Evolutionary conservation across 2,888 invertebrate genomes (phyloP).

Genomic region (Papilio protenor): DNA sequence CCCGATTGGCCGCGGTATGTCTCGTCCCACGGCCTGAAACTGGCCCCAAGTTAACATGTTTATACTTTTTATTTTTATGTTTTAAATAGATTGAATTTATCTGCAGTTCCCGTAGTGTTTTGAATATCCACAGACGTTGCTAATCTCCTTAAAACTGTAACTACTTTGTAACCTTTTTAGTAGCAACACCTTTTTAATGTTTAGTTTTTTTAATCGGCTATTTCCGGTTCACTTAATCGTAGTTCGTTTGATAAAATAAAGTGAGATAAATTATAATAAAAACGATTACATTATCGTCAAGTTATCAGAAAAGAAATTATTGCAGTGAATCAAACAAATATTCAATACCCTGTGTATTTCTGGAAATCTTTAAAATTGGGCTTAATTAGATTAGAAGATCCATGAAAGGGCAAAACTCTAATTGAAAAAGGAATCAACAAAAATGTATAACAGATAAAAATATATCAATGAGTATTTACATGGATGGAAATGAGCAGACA

Average conservation of each 20-base stretch:
- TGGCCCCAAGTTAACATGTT: conserved; percentile 46
- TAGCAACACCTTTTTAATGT: too few relatives aligned
- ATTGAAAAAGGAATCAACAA: neutral
- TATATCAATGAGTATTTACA: neutral
- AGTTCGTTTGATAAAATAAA: too few relatives aligned
- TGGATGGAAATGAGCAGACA: conserved; percentile 37
- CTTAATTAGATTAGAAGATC: neutral
- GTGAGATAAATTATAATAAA: too few relatives aligned
- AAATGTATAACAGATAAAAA: neutral
- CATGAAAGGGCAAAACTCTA: neutral
- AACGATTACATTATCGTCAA: too few relatives aligned
- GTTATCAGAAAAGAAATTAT: too few relatives aligned
- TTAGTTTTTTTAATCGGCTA: too few relatives aligned
- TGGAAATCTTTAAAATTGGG: too few relatives aligned
- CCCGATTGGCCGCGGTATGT: conserved; percentile 86
- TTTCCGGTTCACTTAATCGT: too few relatives aligned
- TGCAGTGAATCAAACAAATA: too few relatives aligned
- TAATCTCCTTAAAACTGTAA: too few relatives aligned
- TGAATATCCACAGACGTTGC: neutral
- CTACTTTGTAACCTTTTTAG: too few relatives aligned
- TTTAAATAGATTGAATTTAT: neutral
- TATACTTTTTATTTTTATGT: neutral
- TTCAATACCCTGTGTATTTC: too few relatives aligned
- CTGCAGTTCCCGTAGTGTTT: neutral
- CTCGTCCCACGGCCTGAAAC: conserved; percentile 85